These are phyloP conservation scores for Eupithecia pulchellata DNA, from an alignment of 2,888 invertebrate genomes.

Conservation along the genomic window DNA sequence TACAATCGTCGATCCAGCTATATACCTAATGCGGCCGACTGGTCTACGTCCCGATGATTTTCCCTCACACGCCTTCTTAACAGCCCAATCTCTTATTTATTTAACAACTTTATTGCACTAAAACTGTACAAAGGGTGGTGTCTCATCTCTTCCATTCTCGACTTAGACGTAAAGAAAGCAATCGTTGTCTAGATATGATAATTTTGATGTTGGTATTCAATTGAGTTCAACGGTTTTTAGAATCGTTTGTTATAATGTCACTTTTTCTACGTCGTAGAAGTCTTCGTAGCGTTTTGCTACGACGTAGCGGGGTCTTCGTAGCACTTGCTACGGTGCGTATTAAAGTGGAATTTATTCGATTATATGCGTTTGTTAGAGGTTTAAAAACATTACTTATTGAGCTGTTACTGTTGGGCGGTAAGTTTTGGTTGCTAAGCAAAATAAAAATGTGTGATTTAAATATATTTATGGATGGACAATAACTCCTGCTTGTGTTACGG, in stretches of 20 bases:
- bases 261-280: not conserved
- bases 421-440: not conserved
- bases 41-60: too few relatives aligned
- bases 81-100: too few relatives aligned
- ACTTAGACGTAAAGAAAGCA: too few relatives aligned
- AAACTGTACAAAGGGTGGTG: too few relatives aligned
- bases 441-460: not conserved
- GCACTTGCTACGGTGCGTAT: not conserved
- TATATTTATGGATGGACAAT: not conserved
- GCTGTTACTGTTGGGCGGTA: not conserved
- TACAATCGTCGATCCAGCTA: too few relatives aligned
- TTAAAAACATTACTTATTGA: not conserved
- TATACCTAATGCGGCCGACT: too few relatives aligned
- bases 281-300: conserved; percentile 19
- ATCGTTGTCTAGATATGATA: too few relatives aligned
- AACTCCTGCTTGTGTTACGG: not conserved
- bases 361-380: not conserved
- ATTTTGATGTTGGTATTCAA: too few relatives aligned
- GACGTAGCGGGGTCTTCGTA: conserved; percentile 29
- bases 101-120: too few relatives aligned
- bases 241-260: not conserved
- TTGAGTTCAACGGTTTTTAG: not conserved
- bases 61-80: too few relatives aligned
- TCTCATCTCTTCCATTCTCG: too few relatives aligned
- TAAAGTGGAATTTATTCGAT: not conserved